Base-by-base conservation (phyloP, 1,140 invertebrate genomes). In the Formica selysi region DNA sequence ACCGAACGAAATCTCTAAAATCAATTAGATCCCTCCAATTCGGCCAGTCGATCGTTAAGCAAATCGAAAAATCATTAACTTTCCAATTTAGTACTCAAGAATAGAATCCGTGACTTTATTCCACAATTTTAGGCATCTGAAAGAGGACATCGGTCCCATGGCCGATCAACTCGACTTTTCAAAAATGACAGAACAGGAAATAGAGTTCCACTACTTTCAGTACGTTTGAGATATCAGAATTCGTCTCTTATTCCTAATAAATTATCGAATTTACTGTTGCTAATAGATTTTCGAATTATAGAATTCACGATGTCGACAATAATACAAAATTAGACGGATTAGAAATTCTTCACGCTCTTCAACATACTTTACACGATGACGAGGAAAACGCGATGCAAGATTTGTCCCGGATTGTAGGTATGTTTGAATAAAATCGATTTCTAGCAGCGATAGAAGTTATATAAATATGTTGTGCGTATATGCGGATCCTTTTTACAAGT, bases 271-370 rank as follows among this genome's bases (percentile, higher is more conserved):
- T 44, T 48, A 32, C 10, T 71, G 4, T 70, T 54, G 2, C 11
- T 73, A 62, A 85, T 44, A 38, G 4, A 70, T 26, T 26, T 38
- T 48, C 11, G 89, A 95, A 95, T 93, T 96, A 95, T 89, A 97
- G 97, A 90, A 93, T 97, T 13, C 98, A 98, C 89, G 98, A 98
- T 91, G 96, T 96, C 87, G 97, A 98, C 90, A 97, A 97, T 90
- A 98, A 98, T 92, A 97, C 96, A 1, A 97, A 97, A 92, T 94
- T 98, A 70, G 98, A 98, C 93, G 98, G 98, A 11, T 93, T 98
- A 65, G 98, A 98, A 95, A 96, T 98, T 86, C 93, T 98, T 41
- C 95, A 97, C 92, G 96, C 96, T 8, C 96, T 97, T 85, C 96
- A 96, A 86, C 97, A 97, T 86, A 97, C 96, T 1, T 92, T 95